Evolutionary conservation across 2,888 invertebrate genomes (phyloP).

Genomic region (Leptura quadrifasciata): DNA sequence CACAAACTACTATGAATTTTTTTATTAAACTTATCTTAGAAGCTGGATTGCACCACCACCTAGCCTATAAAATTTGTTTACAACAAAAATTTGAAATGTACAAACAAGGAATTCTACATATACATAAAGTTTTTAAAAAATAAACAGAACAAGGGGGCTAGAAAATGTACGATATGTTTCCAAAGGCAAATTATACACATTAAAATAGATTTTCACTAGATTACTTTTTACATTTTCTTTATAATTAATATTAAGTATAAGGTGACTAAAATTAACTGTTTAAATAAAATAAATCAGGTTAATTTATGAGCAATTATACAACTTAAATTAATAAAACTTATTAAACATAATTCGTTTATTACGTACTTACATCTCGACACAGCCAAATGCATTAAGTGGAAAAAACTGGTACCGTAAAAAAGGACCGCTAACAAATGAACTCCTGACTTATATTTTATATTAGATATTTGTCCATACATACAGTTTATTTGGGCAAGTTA

Average conservation of each 20-base stretch:
- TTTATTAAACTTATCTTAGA: conserved; percentile 65
- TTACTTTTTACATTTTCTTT: conserved; percentile 33
- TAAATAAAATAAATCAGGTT: conserved; percentile 89
- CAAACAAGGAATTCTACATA: conserved; percentile 46
- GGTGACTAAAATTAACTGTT: conserved; percentile 75
- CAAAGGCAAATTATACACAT: conserved; percentile 51
- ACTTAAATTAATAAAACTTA: conserved; percentile 76
- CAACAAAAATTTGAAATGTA: conserved; percentile 57
- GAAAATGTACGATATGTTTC: conserved; percentile 59
- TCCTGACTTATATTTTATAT: not conserved
- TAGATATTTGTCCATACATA: too few species aligned
- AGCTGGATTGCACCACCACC: conserved; percentile 73
- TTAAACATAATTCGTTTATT: conserved; percentile 17
- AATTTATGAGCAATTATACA: conserved; percentile 89
- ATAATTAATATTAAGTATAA: conserved; percentile 33
- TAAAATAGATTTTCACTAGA: conserved; percentile 34
- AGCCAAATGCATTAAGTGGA: not conserved
- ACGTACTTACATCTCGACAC: conserved; percentile 11
- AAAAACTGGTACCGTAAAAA: not conserved
- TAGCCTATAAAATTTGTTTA: conserved; percentile 68
- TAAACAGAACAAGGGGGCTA: conserved; percentile 48
- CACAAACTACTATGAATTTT: conserved; percentile 46
- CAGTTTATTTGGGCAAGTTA: too few species aligned
- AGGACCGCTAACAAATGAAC: not conserved
- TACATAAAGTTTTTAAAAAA: conserved; percentile 49